Evolutionary conservation across 2,113 vertebrate genomes (phyloP).

Genomic region (Numenius arquata): DNA sequence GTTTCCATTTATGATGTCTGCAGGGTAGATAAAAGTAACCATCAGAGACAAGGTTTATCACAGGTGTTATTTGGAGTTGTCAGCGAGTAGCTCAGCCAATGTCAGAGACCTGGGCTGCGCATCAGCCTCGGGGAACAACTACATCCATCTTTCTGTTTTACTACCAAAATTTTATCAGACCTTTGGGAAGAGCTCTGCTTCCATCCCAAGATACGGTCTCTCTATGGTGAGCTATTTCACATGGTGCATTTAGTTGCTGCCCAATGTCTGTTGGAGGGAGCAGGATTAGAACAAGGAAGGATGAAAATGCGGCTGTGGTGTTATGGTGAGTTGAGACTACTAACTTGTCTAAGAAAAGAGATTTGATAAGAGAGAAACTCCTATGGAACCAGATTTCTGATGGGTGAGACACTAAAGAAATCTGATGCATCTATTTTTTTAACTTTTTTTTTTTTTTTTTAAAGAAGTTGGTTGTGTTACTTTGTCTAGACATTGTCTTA

Average conservation of each 20-base stretch:
- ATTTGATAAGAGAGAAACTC: background rate
- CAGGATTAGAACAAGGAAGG: background rate
- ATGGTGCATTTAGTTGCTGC: background rate
- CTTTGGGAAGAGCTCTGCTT: background rate
- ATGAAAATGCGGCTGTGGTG: background rate
- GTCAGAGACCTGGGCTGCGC: rapidly evolving
- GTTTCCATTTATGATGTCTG: slow-evolving; percentile 82
- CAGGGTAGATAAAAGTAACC: background rate
- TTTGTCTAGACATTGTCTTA: background rate
- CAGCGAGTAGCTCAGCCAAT: background rate
- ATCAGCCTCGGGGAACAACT: background rate
- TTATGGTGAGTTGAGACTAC: background rate
- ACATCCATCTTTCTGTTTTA: background rate
- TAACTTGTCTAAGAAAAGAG: background rate
- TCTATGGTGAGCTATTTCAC: background rate
- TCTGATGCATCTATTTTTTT: background rate
- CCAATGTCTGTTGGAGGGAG: background rate
- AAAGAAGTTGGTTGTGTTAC: background rate
- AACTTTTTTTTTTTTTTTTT: background rate
- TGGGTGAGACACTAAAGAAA: background rate
- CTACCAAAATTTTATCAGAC: background rate
- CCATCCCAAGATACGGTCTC: rapidly evolving
- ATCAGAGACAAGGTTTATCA: background rate
- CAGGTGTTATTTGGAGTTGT: background rate
- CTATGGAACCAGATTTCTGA: background rate